These are phyloP conservation scores for Epinephelus lanceolatus DNA, from an alignment of 2,113 vertebrate genomes.

Conservation along the genomic window DNA sequence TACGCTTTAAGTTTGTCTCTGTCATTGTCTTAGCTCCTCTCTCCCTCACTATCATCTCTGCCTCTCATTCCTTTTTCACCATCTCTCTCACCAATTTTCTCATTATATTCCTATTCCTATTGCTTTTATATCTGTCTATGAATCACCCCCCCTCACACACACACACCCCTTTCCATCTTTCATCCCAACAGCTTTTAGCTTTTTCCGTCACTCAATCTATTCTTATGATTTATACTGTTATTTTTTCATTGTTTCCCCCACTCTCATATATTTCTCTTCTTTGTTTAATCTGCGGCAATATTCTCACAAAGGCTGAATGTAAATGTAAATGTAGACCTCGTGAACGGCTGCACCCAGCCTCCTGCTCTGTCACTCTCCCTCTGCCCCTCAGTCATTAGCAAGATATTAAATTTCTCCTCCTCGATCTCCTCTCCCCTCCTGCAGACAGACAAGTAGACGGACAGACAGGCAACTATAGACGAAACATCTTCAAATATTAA, in stretches of 20 bases:
- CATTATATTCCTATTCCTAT: conserved; percentile 58
- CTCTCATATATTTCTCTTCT: background rate
- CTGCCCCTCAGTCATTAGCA: conserved; percentile 51
- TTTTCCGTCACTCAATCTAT: conserved; percentile 61
- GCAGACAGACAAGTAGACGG: conserved; percentile 10
- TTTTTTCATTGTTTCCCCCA: conserved; percentile 7
- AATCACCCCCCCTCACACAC: conserved; percentile 32
- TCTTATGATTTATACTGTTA: conserved; percentile 36
- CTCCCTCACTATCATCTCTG: conserved; percentile 12
- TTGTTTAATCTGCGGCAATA: conserved; percentile 50
- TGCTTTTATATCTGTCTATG: conserved; percentile 53
- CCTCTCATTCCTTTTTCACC: conserved; percentile 36
- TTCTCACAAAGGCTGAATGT: conserved; percentile 20
- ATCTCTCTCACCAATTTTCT: conserved; percentile 52
- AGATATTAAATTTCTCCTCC: conserved; percentile 51
- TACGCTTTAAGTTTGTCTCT: conserved; percentile 24
- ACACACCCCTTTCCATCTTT: conserved; percentile 32
- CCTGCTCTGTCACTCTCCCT: conserved; percentile 27
- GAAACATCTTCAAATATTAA: conserved; percentile 56
- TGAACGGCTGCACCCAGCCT: background rate
- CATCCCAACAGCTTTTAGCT: conserved; percentile 57
- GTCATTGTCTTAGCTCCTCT: conserved; percentile 12
- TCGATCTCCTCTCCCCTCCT: background rate
- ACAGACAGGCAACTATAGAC: conserved; percentile 21
- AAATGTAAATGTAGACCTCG: conserved; percentile 45